Evolutionary conservation across 2,888 invertebrate species (phyloP), one percentile per base, ranked within the genome.

Genomic region (Spicauda simplicius): DNA sequence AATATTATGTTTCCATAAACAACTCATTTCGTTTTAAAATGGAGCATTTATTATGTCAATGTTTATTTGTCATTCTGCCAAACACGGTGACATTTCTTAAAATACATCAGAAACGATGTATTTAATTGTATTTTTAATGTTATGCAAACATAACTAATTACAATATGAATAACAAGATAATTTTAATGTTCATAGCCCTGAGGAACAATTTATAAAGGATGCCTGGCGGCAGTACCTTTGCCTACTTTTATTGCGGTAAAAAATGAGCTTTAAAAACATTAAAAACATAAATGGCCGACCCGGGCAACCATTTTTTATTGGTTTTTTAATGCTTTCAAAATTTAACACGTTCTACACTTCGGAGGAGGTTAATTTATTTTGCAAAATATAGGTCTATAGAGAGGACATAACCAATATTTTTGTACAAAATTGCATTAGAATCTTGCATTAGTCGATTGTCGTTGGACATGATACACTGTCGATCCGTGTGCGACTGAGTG

Each of bases 121-220:
- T 25, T 58, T 45, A 65, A 70, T 71, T 74, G 73, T 74, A 73
- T 70, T 77, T 73, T 77, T 81, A 81, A 81, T 80, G 77, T 77
- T 84, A 81, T 78, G 83, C 82, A 87, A 85, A 87, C 82, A 83
- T 70, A 62, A 71, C 65, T 70, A 71, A 73, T 71, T 69, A 72
- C 64, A 70, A 69, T 68, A 74, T 77, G 71, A 76, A 79, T 79
- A 75, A 77, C 76, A 76, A 76, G 64, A 58, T 54, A 16, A 30
- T 60, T 52, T 61, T 37, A 61, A 20, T 37, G 48, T 10, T n/a
- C 14, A n/a, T 68, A 54, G 55, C 63, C 45, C n/a, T 7, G 67
- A 62, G 63, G 57, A 30, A 45, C 62, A 62, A 66, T 60, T 68
- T 72, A 68, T 73, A 71, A 69, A 65, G 62, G 18, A 25, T 54